These are phyloP conservation scores for Alectura lathami DNA, from an alignment of 2,113 vertebrate genomes.

Conservation along the genomic window DNA sequence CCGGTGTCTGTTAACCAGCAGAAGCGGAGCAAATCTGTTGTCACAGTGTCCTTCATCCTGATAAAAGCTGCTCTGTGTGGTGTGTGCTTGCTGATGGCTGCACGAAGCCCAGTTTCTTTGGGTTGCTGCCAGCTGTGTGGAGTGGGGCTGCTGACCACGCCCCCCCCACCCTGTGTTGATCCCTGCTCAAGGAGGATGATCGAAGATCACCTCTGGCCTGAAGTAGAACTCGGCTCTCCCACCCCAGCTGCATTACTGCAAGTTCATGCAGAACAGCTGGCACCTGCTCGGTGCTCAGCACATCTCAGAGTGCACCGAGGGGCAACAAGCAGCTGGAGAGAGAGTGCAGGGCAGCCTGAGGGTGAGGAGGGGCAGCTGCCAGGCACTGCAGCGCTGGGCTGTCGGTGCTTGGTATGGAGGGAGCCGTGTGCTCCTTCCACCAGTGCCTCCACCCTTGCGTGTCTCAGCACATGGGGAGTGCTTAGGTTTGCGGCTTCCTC, in stretches of 20 bases:
- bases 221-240: not conserved
- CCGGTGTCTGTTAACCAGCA: not conserved
- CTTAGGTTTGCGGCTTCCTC: not conserved
- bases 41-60: not conserved
- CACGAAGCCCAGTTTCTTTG: not conserved
- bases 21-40: not conserved
- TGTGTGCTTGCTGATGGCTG: not conserved
- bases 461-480: fast-evolving
- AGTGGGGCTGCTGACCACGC: not conserved
- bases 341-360: not conserved
- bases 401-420: fast-evolving
- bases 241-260: not conserved
- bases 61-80: not conserved
- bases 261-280: not conserved
- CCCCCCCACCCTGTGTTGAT: fast-evolving
- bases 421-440: not conserved
- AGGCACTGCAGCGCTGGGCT: not conserved
- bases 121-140: not conserved
- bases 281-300: not conserved
- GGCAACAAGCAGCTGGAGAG: not conserved
- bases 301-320: not conserved
- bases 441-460: fast-evolving
- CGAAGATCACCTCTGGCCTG: not conserved
- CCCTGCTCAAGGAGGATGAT: not conserved
- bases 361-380: not conserved